Percentiles rank a stretch among this genome's conserved stretches.
Conservation (phyloP, 2,113 vertebrate species). For the Rhagologus leucostigma region DNA sequence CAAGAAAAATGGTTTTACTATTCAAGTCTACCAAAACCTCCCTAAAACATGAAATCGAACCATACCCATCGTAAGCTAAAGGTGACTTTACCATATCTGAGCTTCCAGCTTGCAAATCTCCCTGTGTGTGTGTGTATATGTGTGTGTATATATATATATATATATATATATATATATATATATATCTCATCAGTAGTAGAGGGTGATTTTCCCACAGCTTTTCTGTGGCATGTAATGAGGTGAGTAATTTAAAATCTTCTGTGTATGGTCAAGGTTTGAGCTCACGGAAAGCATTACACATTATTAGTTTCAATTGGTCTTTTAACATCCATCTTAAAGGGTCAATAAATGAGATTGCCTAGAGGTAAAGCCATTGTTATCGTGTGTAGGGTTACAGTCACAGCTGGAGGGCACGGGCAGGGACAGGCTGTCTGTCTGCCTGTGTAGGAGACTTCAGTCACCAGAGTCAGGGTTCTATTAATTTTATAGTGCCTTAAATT, state of each 20-base stretch:
- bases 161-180: no score
- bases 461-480: neutral
- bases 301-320: conserved; percentile 27
- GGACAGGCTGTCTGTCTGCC: conserved; percentile 55
- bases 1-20: neutral
- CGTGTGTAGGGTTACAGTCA: neutral
- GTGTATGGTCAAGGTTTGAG: neutral
- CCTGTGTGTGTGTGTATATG: accelerated
- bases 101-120: neutral
- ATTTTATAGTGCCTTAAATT: conserved; percentile 54
- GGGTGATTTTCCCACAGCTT: neutral
- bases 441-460: conserved; percentile 26
- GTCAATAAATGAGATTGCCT: conserved; percentile 51
- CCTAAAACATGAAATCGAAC: neutral
- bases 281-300: neutral
- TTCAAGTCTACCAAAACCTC: neutral
- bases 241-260: conserved; percentile 16
- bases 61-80: neutral
- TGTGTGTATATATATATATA: accelerated
- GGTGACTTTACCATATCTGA: neutral
- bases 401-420: conserved; percentile 14
- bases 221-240: neutral
- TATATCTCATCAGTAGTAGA: neutral
- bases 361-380: conserved; percentile 7
- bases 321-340: conserved; percentile 27